A percentile compares a stretch with the other conserved stretches of the same genome.
Conservation (phyloP, 2,888 invertebrate species). For the Drosophila borborema region DNA sequence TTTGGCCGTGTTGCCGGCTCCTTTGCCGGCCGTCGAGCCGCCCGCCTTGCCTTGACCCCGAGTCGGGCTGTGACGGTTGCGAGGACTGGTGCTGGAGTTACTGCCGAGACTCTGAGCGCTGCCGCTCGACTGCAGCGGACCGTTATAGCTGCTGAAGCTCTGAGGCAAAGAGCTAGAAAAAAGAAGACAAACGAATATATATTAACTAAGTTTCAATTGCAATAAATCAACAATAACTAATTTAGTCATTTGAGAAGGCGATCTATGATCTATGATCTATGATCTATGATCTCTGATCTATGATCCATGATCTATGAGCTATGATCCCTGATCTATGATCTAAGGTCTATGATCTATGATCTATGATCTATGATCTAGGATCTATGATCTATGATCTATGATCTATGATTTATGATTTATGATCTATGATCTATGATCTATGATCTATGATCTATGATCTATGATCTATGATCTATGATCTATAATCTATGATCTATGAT, state of each 20-base stretch:
- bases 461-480: neutral
- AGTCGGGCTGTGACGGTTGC: slow-evolving; percentile 44
- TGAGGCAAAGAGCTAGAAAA: slow-evolving; percentile 63
- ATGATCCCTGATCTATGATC: neutral
- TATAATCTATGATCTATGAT: neutral
- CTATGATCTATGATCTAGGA: neutral
- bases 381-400: neutral
- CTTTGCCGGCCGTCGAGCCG: slow-evolving; percentile 38
- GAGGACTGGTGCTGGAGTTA: slow-evolving; percentile 52
- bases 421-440: neutral
- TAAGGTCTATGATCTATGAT: neutral
- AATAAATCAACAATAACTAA: neutral
- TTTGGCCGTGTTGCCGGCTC: slow-evolving; percentile 74
- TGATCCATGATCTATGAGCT: neutral
- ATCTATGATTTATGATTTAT: neutral
- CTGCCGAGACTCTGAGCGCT: slow-evolving; percentile 78
- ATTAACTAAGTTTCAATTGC: neutral
- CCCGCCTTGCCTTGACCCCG: slow-evolving; percentile 13
- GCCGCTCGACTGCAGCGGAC: slow-evolving; percentile 69
- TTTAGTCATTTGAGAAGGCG: neutral
- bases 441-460: neutral
- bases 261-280: neutral
- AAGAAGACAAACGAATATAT: neutral
- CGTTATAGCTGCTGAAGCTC: slow-evolving; percentile 61
- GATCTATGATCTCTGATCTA: neutral